A percentile compares a stretch with the other conserved stretches of the same genome.
These are phyloP conservation scores for Clarias macrocephalus DNA, from an alignment of 2,113 vertebrate genomes.

Conservation along the genomic window DNA sequence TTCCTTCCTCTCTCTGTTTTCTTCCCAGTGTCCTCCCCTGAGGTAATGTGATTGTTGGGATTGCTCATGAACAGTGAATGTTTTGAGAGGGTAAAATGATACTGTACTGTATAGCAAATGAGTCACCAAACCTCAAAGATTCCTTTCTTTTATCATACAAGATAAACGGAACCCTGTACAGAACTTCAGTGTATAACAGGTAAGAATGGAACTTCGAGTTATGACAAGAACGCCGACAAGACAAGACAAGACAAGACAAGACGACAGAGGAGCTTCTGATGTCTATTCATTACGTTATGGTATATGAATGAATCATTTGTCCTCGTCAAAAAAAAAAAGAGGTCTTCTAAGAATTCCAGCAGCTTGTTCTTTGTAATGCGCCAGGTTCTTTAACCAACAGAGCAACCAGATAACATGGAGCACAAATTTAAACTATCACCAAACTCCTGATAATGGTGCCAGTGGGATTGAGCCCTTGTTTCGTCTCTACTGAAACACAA, in stretches of 20 bases:
- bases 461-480: neutral
- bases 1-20: neutral
- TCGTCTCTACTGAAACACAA: neutral
- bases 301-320: neutral
- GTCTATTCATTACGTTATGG: neutral
- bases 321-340: neutral
- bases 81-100: slow-evolving; percentile 20
- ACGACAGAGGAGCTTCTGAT: neutral
- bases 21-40: neutral
- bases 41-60: slow-evolving; percentile 16
- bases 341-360: neutral
- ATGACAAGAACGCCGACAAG: neutral
- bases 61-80: slow-evolving; percentile 35
- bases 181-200: neutral
- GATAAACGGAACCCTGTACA: neutral
- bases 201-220: neutral
- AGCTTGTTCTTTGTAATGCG: neutral
- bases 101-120: slow-evolving; percentile 7
- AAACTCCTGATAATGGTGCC: neutral
- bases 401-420: neutral
- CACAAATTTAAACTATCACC: neutral
- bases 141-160: neutral
- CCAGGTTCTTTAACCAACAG: neutral
- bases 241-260: neutral
- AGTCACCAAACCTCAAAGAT: slow-evolving; percentile 29